Base-by-base conservation (phyloP, 2,113 vertebrate genomes). In the Monarcha castaneiventris region DNA sequence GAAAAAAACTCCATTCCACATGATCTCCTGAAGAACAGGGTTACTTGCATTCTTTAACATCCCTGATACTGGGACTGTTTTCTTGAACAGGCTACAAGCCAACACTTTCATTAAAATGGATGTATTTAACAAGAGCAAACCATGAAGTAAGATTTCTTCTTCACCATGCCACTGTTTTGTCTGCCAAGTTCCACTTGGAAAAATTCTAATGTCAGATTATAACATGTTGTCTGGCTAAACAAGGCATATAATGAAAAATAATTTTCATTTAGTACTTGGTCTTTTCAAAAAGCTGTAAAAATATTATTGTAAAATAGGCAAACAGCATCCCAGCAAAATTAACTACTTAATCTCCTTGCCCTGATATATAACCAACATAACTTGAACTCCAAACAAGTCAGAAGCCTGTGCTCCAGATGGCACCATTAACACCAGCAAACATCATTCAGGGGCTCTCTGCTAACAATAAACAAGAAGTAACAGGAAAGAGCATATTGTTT, bases 221-320 rank as follows among this genome's bases (percentile, higher is more conserved):
- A 96, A 68, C 15, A 79, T 13, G 15, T 30, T 89, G 62, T 76
- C 66, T 94, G 71, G 54, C 74, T 96, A 95, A 95, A 93, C 56
- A 95, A 79, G 54, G 43, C 63, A 79, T 11, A 20, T 20, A 79
- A 94, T 73, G 82, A 93, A 94, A 94, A 95, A 66, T 79, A 73
- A 59, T 96, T 88, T 91, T 91, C 49, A 84, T 89, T 89, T 82
- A 64, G 73, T 55, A 68, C 49, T 91, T 2, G 2, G 44, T 95
- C 76, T 91, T 93, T 72, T 37, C 66, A 93, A 76, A 87, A 83
- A 87, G 55, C n/a, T 85, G 71, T 58, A 95, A 92, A 94, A 95
- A 95, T 78, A 85, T 93, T 93, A 73, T 52, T 76, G 41, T 84
- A 76, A 79, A 89, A 89, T 11, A 83, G 66, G 71, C 17, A 85